These are phyloP conservation scores for Apostichopus japonicus DNA, from an alignment of 35 echinoderm and acorn worm species.

Conservation along the genomic window DNA sequence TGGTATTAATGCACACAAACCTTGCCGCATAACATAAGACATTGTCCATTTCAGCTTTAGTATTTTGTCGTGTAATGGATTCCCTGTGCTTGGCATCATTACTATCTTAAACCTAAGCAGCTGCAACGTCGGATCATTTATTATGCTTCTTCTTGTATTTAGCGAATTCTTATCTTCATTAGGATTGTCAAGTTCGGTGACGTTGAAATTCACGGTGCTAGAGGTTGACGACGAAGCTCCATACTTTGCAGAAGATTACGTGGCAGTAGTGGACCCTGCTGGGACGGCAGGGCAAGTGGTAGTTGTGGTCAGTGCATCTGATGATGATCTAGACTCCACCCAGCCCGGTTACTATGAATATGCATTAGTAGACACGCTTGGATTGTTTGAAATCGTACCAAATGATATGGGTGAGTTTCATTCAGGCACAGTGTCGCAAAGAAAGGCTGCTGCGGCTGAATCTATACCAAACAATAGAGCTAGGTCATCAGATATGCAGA, in stretches of 20 bases:
- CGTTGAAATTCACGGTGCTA: background rate
- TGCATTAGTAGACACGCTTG: background rate
- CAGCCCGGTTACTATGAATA: background rate
- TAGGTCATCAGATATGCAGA: too few relatives aligned
- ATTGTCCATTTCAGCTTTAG: too few relatives aligned
- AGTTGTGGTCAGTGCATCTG: background rate
- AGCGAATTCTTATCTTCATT: background rate
- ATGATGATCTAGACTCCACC: slow-evolving; percentile 16
- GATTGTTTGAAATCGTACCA: background rate
- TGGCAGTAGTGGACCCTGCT: background rate
- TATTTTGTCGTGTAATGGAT: too few relatives aligned
- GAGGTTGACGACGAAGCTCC: slow-evolving; percentile 28
- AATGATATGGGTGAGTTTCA: background rate
- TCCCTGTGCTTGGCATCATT: too few relatives aligned
- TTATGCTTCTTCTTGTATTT: too few relatives aligned
- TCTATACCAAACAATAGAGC: too few relatives aligned
- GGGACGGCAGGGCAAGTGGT: background rate
- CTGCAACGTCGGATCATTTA: background rate
- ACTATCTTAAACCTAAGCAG: too few relatives aligned
- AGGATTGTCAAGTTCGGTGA: background rate
- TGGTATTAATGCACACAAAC: too few relatives aligned
- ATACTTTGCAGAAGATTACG: slow-evolving; percentile 18
- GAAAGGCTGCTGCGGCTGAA: too few relatives aligned
- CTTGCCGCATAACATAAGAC: too few relatives aligned
- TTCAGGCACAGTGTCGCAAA: too few relatives aligned